Evolutionary conservation across 2,888 invertebrate species (phyloP).

Genomic region (Drosophila gaucha): DNA sequence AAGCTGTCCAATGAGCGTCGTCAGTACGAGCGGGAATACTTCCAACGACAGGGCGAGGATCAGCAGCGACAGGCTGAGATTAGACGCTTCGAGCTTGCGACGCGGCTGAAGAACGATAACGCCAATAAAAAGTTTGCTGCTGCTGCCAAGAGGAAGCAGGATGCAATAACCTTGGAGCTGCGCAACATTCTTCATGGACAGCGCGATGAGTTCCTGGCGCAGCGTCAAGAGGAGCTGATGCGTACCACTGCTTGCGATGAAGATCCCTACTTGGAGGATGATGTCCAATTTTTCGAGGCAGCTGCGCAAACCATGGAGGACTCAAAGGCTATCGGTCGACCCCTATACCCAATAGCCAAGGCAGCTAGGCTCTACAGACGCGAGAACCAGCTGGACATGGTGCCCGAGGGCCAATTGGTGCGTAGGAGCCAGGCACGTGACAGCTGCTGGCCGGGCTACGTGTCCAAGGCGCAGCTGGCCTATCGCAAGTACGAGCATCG

Average conservation of each 20-base stretch:
- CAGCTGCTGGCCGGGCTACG: constrained; percentile 64
- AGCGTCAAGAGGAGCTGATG: constrained; percentile 37
- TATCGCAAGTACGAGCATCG: constrained; percentile 59
- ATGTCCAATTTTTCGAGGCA: constrained; percentile 79
- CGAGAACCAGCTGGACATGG: constrained; percentile 52
- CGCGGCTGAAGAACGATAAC: constrained; percentile 41
- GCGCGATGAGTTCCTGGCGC: constrained; percentile 34
- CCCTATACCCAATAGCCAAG: constrained; percentile 79
- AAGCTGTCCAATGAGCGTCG: constrained; percentile 48
- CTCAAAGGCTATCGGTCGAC: constrained; percentile 76
- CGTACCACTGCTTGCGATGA: constrained; percentile 42
- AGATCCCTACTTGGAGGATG: constrained; percentile 66
- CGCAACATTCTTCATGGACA: constrained; percentile 35
- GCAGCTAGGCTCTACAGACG: constrained; percentile 77
- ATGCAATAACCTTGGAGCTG: constrained; percentile 15
- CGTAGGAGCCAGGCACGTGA: constrained; percentile 51
- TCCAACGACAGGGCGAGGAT: constrained; percentile 11
- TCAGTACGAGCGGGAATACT: constrained; percentile 44
- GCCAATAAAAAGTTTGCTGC: constrained; percentile 34
- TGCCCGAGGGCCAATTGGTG: constrained; percentile 23
- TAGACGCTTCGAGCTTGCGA: constrained; percentile 59
- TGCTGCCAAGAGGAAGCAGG: background rate
- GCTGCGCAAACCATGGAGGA: constrained; percentile 76
- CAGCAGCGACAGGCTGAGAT: constrained; percentile 18
- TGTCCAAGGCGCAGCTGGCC: constrained; percentile 58